Base-by-base conservation (phyloP, 2,113 vertebrate species). In the Progne subis region DNA sequence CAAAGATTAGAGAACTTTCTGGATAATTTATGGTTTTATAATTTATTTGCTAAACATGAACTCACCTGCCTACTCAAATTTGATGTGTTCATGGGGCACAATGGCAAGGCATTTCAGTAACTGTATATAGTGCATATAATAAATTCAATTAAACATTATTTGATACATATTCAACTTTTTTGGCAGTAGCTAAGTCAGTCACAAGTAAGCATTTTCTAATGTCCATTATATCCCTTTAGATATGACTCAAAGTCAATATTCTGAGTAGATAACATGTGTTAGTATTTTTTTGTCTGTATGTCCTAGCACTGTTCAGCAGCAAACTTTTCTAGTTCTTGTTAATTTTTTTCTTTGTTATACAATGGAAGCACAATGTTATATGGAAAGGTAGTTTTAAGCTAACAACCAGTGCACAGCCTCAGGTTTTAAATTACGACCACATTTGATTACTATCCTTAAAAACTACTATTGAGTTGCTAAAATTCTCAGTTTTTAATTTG, bases 361-460 rank as follows among this genome's bases (percentile, higher is more conserved):
- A 98, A 98, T 97, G 98, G 98, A 99, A 99, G 99, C 99, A 99
- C 99, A 99, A 99, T 98, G 98, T 98, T 99, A 98, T 97, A 98
- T 98, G 98, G 98, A 98, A 98, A 98, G 98, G 98, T 98, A 98
- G 98, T 98, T 98, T 98, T 98, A 99, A 98, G 98, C 98, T 98
- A 98, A 98, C 98, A 98, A 98, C 98, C 97, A 98, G 98, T 98
- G 97, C 98, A 98, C 98, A 98, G 99, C 99, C 99, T 99, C 99
- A 99, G 99, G 99, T 99, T 99, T 99, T 98, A 97, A 98, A 98
- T 98, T 97, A 98, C 97, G 98, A 98, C 98, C 98, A 98, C 97
- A 98, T 98, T 98, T 98, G 96, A 98, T 98, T 98, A 97, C 96
- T 97, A 97, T 97, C 96, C 96, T 97, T 98, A 97, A 97, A 97